These are phyloP conservation scores for Phalacrocorax carbo DNA, from an alignment of 2,113 vertebrate genomes.

Conservation along the genomic window DNA sequence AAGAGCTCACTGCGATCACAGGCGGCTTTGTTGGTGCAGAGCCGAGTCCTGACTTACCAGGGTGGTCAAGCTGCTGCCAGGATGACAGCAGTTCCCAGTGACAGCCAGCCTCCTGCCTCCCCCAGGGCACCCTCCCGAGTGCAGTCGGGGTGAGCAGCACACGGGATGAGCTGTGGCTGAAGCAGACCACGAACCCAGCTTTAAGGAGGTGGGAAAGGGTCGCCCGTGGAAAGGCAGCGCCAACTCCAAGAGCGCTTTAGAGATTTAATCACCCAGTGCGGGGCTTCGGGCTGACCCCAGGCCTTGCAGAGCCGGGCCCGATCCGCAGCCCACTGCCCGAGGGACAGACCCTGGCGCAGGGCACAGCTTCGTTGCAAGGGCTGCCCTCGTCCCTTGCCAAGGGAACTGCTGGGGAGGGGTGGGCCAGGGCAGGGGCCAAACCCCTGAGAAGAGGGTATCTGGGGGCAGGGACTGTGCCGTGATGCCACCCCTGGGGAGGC, in stretches of 20 bases:
- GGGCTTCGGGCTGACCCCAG: neutral
- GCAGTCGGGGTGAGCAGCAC: neutral
- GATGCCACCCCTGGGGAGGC: neutral
- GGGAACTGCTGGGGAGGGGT: too few relatives aligned
- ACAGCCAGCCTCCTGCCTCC: neutral
- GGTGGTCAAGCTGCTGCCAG: neutral
- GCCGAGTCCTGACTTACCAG: neutral
- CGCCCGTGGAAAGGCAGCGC: neutral
- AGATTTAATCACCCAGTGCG: too few relatives aligned
- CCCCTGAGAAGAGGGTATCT: neutral
- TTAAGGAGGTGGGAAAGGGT: neutral
- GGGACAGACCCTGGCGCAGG: neutral
- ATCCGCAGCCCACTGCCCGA: neutral
- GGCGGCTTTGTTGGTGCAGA: neutral
- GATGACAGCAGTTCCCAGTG: neutral
- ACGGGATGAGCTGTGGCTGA: neutral
- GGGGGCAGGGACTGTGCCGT: neutral
- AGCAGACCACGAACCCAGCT: neutral
- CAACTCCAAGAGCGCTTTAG: neutral
- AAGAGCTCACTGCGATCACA: fast-evolving
- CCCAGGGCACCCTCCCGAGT: neutral
- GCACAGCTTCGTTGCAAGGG: neutral
- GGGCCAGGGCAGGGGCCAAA: neutral
- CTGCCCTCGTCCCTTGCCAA: neutral
- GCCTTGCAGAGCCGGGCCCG: neutral